A percentile compares a stretch with the other conserved stretches of the same genome.
Evolutionary conservation across 2,113 vertebrate genomes (phyloP).

Genomic region (Pimephales promelas): DNA sequence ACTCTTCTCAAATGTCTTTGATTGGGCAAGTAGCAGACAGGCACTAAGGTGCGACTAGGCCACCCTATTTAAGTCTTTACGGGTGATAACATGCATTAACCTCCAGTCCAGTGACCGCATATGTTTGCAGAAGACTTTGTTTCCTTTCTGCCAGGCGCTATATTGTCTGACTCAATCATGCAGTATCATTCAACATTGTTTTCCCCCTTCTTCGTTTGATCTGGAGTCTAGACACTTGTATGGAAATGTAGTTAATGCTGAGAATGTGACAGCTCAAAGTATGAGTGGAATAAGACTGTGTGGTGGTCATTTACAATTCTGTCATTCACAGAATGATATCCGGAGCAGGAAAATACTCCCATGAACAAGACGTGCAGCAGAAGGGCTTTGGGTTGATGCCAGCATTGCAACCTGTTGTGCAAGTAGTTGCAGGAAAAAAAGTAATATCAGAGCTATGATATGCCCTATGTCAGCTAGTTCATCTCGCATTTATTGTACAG

Average conservation of each 20-base stretch:
- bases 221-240: neutral
- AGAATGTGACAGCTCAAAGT: neutral
- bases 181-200: neutral
- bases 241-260: neutral
- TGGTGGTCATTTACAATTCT: neutral
- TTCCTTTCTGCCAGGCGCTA: neutral
- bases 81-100: neutral
- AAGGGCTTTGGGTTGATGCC: neutral
- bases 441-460: neutral
- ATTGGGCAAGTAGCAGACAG: neutral
- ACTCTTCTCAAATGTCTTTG: neutral
- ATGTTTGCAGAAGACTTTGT: neutral
- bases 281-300: neutral
- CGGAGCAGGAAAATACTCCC: neutral
- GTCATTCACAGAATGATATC: neutral
- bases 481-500: neutral
- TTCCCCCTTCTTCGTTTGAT: neutral
- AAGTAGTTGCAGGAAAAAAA: slow-evolving; percentile 29
- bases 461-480: slow-evolving; percentile 12
- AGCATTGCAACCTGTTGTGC: slow-evolving; percentile 10
- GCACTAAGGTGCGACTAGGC: neutral
- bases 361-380: neutral
- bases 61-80: slow-evolving; percentile 11
- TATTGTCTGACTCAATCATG: neutral
- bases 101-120: neutral